phyloP scores from a whole-genome alignment of 2,113 vertebrate genomes.

The Bubo scandiacus region DNA sequence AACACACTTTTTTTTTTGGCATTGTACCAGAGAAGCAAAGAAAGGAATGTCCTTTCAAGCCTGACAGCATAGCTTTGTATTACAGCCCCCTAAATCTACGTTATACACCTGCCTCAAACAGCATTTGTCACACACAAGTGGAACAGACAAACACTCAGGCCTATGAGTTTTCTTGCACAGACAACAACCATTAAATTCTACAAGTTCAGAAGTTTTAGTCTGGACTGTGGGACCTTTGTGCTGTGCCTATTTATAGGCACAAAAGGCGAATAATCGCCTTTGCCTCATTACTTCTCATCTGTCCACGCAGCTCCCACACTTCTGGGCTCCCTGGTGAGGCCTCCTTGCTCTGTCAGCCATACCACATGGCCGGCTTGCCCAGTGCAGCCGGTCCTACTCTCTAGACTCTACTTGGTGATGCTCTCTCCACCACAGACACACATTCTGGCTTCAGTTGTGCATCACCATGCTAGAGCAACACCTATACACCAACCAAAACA shows the following conservation, averaged over 20 bases:
- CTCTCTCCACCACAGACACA: background rate
- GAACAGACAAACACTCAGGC: background rate
- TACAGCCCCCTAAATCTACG: background rate
- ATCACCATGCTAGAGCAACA: background rate
- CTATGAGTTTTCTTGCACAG: background rate
- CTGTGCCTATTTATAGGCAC: background rate
- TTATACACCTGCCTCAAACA: background rate
- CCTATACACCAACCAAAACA: background rate
- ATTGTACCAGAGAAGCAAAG: background rate
- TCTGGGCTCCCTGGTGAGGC: background rate
- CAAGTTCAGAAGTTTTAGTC: background rate
- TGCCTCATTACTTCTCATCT: background rate
- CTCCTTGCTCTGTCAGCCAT: background rate
- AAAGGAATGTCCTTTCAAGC: background rate
- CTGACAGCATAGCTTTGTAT: background rate
- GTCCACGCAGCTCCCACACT: fast-evolving
- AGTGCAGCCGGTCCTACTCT: background rate
- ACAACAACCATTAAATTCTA: background rate
- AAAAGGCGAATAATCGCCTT: background rate
- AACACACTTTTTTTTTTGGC: background rate
- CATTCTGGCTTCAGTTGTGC: background rate
- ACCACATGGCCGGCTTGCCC: background rate
- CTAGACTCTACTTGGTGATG: background rate
- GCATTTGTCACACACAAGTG: background rate
- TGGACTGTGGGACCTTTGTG: background rate